Percentiles rank a stretch among this genome's conserved stretches.
phyloP scores from a whole-genome alignment of 2,888 invertebrate genomes.

The Stomorhina lunata region DNA sequence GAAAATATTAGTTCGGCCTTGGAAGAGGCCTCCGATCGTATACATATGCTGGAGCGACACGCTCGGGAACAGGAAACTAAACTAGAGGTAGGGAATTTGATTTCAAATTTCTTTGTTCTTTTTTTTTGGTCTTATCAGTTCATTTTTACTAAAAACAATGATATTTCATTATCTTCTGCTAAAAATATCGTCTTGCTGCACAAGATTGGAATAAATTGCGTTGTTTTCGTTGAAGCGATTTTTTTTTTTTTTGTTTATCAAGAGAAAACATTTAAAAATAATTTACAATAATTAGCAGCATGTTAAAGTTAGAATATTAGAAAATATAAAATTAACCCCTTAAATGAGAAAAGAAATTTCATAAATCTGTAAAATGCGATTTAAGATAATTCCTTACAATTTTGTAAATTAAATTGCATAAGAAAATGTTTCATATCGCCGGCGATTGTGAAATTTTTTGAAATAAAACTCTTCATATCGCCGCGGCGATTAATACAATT shows the following conservation, averaged over 20 bases:
- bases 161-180: not conserved
- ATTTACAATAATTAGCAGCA: not conserved
- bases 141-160: not conserved
- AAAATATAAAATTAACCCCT: not conserved
- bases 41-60: slow-evolving; percentile 90
- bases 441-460: too few species aligned
- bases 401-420: too few species aligned
- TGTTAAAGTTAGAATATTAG: not conserved
- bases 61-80: slow-evolving; percentile 88
- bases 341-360: too few species aligned
- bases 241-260: not conserved
- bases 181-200: not conserved
- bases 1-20: slow-evolving; percentile 89
- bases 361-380: too few species aligned
- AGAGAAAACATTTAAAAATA: not conserved
- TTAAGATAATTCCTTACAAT: too few species aligned
- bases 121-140: not conserved
- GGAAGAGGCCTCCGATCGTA: slow-evolving; percentile 94
- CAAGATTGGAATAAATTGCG: not conserved
- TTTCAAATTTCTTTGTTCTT: not conserved
- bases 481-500: not conserved
- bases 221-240: not conserved
- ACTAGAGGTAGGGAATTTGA: slow-evolving; percentile 78
- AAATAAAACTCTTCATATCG: too few species aligned
- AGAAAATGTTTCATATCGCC: too few species aligned